Base-by-base conservation (phyloP, 2,888 invertebrate genomes). In the Agrotis segetum region DNA sequence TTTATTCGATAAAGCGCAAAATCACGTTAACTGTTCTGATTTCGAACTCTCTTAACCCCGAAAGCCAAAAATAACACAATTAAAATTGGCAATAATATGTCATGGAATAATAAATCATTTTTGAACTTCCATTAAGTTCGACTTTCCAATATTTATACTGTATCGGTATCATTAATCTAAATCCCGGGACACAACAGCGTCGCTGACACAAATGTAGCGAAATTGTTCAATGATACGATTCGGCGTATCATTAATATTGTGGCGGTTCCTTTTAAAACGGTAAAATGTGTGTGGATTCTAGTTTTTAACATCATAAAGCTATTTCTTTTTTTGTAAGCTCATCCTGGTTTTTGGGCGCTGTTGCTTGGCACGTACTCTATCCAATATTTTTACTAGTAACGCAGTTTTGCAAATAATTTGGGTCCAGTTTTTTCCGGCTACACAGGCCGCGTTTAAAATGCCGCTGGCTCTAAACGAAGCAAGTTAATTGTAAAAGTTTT, bases 131-230 rank as follows among this genome's bases (percentile, higher is more conserved):
- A 77, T 71, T 78, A 72, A 66, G 34, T 70, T 77, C 53, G 73
- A 63, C 62, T 77, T 72, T 78, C 56, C 79, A 72, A 79, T 83
- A 85, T 85, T 73, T 72, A 69, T 79, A 77, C 74, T 63, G 72
- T 72, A 70, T 67, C 52, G 21, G 21, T 73, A 90, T 91, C 93
- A 93, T 94, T 91, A 92, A 94, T 94, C 92, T 91, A 87, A 90
- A 89, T 91, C 87, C 84, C 70, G 13, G 77, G 56, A 81, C 70
- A 82, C 70, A 82, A 81, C 74, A 64, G 66, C 58, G 86, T 85
- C 67, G 80, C 77, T 86, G 90, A 90, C 91, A 85, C 83, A 91
- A 91, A 92, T 92, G 90, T 88, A 87, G 87, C 88, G 88, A 90
- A 88, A 83, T 84, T 68, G 76, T 86, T 81, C 82, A 85, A 84